Evolutionary conservation across 2,113 vertebrate genomes (phyloP), one percentile per base, ranked within the genome.

Genomic region (Lampris megalopsis): DNA sequence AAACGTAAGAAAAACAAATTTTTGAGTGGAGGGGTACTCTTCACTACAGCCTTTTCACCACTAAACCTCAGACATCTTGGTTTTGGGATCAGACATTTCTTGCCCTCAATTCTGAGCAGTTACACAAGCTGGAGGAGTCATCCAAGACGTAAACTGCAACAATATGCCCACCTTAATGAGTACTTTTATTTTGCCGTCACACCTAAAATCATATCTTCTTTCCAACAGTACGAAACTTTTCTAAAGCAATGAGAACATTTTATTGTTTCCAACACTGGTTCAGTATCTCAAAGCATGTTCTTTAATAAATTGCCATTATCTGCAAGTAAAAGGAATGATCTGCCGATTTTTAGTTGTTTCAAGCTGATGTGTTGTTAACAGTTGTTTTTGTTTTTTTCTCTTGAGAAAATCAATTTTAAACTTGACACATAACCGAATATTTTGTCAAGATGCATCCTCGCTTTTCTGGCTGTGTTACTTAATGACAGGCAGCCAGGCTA

Each of bases 401-500:
- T 2, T 45, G 4, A 45, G 43, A 45, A 45, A 45, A 45, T 5
- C 7, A 1, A 45, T 45, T 45, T 45, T 45, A 4, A 45, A 45
- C 43, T 45, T 3, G 6, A 45, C 7, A 24, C 3, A 10, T 11
- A 40, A 24, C 60, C 36, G 40, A 53, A 76, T 60, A 52, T 59
- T 3, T 40, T 43, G 6, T 53, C 42, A 58, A 48, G 42, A 50
- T 48, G 11, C 1, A 48, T 57, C 61, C 24, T 24, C 24, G 24
- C 24, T 24, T 63, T 58, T 68, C 50, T 5, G 9, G 24, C 6
- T 37, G 5, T 41, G 45, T 9, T 63, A 38, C 77, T 70, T 80
- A 63, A 82, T 82, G 83, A 85, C 85, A 85, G 78, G 24, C 73
- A 84, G 73, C 62, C 61, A 59, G 77, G 82, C 80, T 80, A 74